A percentile compares a stretch with the other conserved stretches of the same genome.
Conservation (phyloP, 2,797 vertebrate species). For the Natrix natrix region DNA sequence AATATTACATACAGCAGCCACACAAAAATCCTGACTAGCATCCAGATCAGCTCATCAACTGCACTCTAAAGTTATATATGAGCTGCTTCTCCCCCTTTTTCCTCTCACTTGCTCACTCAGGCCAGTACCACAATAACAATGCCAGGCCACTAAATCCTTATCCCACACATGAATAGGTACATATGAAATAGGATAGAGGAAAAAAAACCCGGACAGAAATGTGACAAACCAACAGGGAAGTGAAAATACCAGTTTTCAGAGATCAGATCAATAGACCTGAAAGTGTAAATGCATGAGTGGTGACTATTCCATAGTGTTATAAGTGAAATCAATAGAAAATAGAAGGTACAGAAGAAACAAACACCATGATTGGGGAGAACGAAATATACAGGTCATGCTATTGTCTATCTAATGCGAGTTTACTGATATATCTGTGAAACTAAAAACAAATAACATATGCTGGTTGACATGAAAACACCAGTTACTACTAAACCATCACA, state of each 20-base stretch:
- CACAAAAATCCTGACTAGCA: neutral
- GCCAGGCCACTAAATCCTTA: neutral
- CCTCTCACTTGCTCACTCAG: neutral
- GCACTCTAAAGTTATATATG: neutral
- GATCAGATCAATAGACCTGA: neutral
- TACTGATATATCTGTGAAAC: neutral
- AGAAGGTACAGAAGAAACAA: neutral
- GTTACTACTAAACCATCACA: neutral
- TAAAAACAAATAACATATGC: neutral
- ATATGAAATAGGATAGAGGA: neutral
- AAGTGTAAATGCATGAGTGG: neutral
- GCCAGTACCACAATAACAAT: neutral
- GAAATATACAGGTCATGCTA: neutral
- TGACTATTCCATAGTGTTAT: neutral
- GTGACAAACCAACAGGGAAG: neutral
- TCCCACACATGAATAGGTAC: neutral
- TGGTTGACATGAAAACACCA: neutral
- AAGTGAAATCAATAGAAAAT: neutral
- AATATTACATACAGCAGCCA: neutral
- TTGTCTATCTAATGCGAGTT: neutral
- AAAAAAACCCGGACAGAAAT: neutral
- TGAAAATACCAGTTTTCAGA: neutral
- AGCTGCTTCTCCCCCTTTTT: neutral
- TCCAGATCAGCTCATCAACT: neutral
- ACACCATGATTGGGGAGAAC: neutral